These are phyloP conservation scores for Eupithecia insigniata DNA, from an alignment of 2,888 invertebrate genomes.

Conservation along the genomic window DNA sequence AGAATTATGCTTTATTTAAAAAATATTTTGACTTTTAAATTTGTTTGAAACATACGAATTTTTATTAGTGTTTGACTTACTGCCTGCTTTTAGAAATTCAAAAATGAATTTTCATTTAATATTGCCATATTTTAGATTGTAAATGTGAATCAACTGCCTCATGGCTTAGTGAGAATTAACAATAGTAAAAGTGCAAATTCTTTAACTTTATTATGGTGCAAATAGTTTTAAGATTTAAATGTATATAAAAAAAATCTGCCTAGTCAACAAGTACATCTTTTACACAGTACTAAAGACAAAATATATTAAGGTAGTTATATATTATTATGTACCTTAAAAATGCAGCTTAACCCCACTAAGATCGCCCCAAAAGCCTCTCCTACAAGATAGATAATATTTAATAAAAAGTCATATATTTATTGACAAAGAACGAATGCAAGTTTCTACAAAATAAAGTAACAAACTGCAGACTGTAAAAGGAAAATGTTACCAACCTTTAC, in stretches of 20 bases:
- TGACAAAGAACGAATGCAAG: background rate
- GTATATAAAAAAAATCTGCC: background rate
- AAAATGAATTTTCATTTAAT: background rate
- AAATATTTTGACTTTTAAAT: background rate
- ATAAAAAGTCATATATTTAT: background rate
- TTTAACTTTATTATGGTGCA: conserved; percentile 1
- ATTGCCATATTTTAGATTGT: conserved; percentile 3
- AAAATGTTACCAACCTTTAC: background rate
- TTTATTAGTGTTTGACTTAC: background rate
- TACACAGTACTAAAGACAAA: background rate
- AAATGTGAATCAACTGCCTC: conserved; percentile 2
- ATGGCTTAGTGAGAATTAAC: conserved; percentile 11
- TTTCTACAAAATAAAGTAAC: background rate
- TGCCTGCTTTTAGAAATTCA: background rate
- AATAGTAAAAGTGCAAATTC: conserved; percentile 18
- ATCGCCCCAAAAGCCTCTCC: conserved; percentile 1
- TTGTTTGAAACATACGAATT: background rate
- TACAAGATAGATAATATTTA: background rate
- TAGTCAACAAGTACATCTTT: conserved; percentile 5
- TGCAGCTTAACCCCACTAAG: background rate
- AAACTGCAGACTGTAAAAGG: background rate
- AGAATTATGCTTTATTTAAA: background rate
- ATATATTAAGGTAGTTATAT: background rate
- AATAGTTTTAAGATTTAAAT: conserved; percentile 10
- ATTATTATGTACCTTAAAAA: background rate